A percentile compares a stretch with the other conserved stretches of the same genome.
Evolutionary conservation across 2,113 vertebrate genomes (phyloP).

Genomic region (Notarius lentiginosus): DNA sequence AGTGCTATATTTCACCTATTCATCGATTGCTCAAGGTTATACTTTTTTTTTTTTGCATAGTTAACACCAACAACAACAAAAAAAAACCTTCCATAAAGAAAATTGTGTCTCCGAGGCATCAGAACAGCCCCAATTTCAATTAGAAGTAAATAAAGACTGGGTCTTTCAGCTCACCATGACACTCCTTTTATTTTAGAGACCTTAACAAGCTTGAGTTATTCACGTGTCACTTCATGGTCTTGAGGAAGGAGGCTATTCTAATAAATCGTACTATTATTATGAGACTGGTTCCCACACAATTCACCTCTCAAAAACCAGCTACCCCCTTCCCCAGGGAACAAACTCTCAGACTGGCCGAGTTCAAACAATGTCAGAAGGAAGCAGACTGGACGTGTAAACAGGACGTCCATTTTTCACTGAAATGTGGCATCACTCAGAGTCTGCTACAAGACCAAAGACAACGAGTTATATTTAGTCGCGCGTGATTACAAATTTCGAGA

Average conservation of each 20-base stretch:
- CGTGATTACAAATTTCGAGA: not conserved
- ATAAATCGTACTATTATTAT: conserved; percentile 47
- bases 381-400: conserved; percentile 46
- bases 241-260: conserved; percentile 27
- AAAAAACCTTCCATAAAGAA: not conserved
- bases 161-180: conserved; percentile 2
- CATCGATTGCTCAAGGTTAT: not conserved
- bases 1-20: not conserved
- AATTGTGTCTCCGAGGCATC: not conserved
- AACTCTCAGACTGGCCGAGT: conserved; percentile 40
- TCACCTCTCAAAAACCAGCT: conserved; percentile 26
- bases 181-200: not conserved
- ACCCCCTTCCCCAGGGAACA: not conserved
- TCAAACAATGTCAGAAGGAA: conserved; percentile 43
- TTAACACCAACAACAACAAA: not conserved
- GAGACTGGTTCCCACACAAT: conserved; percentile 48
- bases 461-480: conserved; percentile 3
- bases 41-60: not conserved
- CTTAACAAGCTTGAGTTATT: conserved; percentile 27
- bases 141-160: not conserved
- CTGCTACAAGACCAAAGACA: not conserved
- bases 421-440: conserved; percentile 18
- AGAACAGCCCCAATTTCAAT: conserved; percentile 11
- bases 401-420: conserved; percentile 29
- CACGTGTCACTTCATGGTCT: not conserved